Base-by-base conservation (phyloP, 2,888 invertebrate genomes). In the Clusia tigrina region DNA sequence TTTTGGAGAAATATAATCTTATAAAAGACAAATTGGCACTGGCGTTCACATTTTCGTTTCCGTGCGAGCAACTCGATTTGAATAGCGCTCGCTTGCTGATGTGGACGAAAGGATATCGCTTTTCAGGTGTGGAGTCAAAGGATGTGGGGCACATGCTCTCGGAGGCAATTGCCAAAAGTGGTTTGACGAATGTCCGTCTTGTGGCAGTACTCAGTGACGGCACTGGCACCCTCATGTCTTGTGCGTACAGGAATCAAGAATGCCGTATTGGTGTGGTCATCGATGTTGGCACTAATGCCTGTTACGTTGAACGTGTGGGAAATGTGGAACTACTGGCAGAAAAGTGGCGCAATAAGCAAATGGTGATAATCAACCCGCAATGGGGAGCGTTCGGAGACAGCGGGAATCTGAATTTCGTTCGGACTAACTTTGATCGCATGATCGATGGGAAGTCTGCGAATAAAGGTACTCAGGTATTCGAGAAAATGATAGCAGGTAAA, bases 341-440 rank as follows among this genome's bases (percentile, higher is more conserved):
- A 0, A 70, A 69, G 2, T 63, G 65, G 2, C 58, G 53, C 18
- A 23, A 52, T 23, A 53, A 58, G 24, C 25, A 86, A 0, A 86
- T 91, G 73, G 91, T 97, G 72, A 87, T 97, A 60, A 91, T 98
- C 72, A 98, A 98, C 83, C 92, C 92, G 0, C 98, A 98, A 82
- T 95, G 96, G 95, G 98, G 98, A 2, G 96, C 96, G 2, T 96
- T 98, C 79, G 98, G 98, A 0, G 95, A 96, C 78, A 90, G 92
- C 71, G 95, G 94, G 2, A 86, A 87, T 2, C 84, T 98, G 61
- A 94, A 96, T 78, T 93, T 94, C 77, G 85, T 95, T 6, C 85
- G 91, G 54, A 96, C 96, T 0, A 88, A 90, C 71, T 91, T 90
- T 77, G 94, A 98, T 81, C 86, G 87, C 12, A 88, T 88, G 46